A percentile compares a stretch with the other conserved stretches of the same genome.
Evolutionary conservation across 2,888 invertebrate genomes (phyloP).

Genomic region (Drosophila putrida): DNA sequence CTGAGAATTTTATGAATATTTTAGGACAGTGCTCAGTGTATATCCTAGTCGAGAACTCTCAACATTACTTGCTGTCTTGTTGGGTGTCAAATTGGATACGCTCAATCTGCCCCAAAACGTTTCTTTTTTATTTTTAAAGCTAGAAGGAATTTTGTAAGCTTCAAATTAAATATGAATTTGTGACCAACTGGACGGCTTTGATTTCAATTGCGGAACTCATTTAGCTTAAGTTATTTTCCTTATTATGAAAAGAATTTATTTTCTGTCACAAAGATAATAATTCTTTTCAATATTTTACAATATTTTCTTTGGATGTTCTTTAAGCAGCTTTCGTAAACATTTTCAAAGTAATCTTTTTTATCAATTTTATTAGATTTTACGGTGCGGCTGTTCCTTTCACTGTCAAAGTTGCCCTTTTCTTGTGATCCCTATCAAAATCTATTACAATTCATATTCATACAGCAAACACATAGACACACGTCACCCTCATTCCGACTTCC

Average conservation of each 20-base stretch:
- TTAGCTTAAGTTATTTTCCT: constrained; percentile 51
- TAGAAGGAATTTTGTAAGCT: constrained; percentile 2
- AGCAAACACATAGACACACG: constrained; percentile 22
- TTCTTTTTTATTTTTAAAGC: constrained; percentile 23
- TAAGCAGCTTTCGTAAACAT: constrained; percentile 41
- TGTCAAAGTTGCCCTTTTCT: constrained; percentile 32
- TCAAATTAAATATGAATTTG: constrained; percentile 20
- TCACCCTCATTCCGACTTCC: constrained; percentile 5
- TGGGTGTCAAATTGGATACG: constrained; percentile 56
- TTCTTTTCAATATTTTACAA: constrained; percentile 46
- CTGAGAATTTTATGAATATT: too few species aligned
- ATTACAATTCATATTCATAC: constrained; percentile 80
- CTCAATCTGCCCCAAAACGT: constrained; percentile 33
- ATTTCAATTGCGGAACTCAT: constrained; percentile 36
- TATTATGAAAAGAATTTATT: constrained; percentile 61
- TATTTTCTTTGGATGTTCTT: constrained; percentile 30
- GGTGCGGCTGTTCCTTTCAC: constrained; percentile 63
- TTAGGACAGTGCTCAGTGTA: background rate
- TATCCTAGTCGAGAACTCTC: background rate
- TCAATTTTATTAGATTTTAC: constrained; percentile 67
- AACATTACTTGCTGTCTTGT: constrained; percentile 1
- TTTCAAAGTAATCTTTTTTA: constrained; percentile 44
- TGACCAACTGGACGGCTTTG: constrained; percentile 13
- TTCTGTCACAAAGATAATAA: constrained; percentile 25
- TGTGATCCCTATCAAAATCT: constrained; percentile 74